phyloP scores from a whole-genome alignment of 1,140 invertebrate species.

The Melitaea cinxia region DNA sequence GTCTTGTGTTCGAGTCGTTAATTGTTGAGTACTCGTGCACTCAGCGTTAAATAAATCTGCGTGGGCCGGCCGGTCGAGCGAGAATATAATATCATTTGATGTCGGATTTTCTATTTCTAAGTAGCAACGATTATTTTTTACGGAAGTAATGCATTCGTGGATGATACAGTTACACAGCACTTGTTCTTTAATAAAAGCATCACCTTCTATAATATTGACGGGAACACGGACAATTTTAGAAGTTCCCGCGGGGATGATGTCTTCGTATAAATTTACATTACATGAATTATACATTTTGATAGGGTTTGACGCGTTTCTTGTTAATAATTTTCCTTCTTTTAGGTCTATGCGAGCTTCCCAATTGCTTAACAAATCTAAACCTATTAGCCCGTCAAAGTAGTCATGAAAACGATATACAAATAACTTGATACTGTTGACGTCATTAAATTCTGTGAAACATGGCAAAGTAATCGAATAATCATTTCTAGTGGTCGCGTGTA shows the following conservation, averaged over 20 bases:
- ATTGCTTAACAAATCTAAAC: neutral
- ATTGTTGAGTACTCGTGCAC: slow-evolving; percentile 13
- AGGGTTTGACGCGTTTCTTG: slow-evolving; percentile 23
- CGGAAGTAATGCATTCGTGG: slow-evolving; percentile 6
- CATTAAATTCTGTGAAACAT: slow-evolving; percentile 19
- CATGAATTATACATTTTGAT: too few relatives aligned
- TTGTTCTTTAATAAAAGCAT: slow-evolving; percentile 31
- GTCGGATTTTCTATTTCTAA: slow-evolving; percentile 2
- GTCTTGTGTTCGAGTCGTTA: neutral
- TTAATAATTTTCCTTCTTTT: slow-evolving; percentile 27
- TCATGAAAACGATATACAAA: neutral
- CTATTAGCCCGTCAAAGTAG: neutral
- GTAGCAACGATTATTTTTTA: slow-evolving; percentile 5
- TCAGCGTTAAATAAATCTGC: slow-evolving; percentile 18
- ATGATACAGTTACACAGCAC: slow-evolving; percentile 1
- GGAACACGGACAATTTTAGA: slow-evolving; percentile 35
- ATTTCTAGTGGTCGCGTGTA: slow-evolving; percentile 42
- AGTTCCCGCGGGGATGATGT: slow-evolving; percentile 32
- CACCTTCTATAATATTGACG: slow-evolving; percentile 26
- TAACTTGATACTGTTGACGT: neutral
- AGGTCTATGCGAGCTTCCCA: slow-evolving; percentile 31
- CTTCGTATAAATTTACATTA: slow-evolving; percentile 34
- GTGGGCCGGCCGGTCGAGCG: slow-evolving; percentile 5
- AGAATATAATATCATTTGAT: slow-evolving; percentile 13
- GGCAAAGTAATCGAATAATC: slow-evolving; percentile 38